These are phyloP conservation scores for Cheilosia urbana DNA, from an alignment of 2,888 invertebrate species.

Conservation along the genomic window DNA sequence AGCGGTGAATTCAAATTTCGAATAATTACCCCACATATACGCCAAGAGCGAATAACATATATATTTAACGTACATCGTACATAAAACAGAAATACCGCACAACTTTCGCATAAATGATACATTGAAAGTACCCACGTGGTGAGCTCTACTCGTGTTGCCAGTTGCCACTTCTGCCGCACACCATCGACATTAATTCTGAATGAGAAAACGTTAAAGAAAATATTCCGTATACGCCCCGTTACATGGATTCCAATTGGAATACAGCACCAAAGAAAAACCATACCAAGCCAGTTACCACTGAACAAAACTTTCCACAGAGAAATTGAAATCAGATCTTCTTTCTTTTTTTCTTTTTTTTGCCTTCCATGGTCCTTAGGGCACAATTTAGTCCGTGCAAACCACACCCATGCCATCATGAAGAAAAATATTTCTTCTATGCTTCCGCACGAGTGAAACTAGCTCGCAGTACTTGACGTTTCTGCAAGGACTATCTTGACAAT, in stretches of 20 bases:
- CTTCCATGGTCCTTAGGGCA: slow-evolving; percentile 8
- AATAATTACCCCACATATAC: neutral
- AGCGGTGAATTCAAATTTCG: neutral
- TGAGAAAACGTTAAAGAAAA: neutral
- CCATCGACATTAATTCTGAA: slow-evolving; percentile 1
- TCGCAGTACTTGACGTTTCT: slow-evolving; percentile 2
- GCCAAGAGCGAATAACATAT: neutral
- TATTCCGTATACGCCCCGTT: slow-evolving; percentile 15
- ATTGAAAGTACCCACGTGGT: neutral
- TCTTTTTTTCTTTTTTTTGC: slow-evolving; percentile 2
- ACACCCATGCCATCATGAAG: slow-evolving; percentile 6
- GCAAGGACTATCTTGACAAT: slow-evolving; percentile 9
- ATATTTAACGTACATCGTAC: too few relatives aligned
- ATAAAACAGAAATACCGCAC: neutral
- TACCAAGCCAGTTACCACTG: neutral
- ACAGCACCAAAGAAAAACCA: neutral
- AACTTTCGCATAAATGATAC: neutral
- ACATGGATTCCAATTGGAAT: slow-evolving; percentile 28
- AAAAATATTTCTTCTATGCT: neutral
- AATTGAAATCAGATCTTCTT: slow-evolving; percentile 6
- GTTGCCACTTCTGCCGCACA: neutral
- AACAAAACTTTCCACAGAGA: neutral
- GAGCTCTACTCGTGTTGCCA: neutral
- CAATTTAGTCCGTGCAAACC: slow-evolving; percentile 23
- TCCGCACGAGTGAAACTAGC: neutral